phyloP scores from a whole-genome alignment of 2,888 invertebrate genomes.

The Nezara viridula region DNA sequence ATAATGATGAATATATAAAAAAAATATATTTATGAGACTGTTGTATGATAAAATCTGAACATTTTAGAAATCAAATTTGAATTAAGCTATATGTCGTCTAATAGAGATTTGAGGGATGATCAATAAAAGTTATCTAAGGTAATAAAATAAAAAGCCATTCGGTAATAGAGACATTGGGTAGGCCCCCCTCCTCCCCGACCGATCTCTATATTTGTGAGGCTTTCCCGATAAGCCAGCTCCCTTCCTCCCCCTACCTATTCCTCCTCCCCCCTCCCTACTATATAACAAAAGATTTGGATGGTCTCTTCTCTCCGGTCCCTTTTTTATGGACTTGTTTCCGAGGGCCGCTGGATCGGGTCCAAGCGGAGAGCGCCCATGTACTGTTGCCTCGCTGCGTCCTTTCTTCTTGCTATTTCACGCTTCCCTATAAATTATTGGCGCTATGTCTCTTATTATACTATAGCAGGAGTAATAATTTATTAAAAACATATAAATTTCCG shows the following conservation, averaged over 20 bases:
- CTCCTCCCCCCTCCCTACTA: not conserved
- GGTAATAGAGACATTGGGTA: not conserved
- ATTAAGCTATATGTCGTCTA: not conserved
- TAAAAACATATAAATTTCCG: too few relatives aligned
- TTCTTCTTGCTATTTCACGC: not conserved
- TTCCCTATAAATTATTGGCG: not conserved
- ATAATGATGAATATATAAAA: too few relatives aligned
- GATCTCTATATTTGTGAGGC: conserved; percentile 28
- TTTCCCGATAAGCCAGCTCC: not conserved
- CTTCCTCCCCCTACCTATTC: not conserved
- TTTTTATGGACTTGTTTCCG: conserved; percentile 40
- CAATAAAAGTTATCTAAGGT: conserved; percentile 19
- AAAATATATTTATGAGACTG: too few relatives aligned
- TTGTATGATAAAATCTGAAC: too few relatives aligned
- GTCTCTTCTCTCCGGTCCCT: not conserved
- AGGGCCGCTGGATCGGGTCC: not conserved
- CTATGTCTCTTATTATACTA: not conserved
- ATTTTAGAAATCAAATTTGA: not conserved
- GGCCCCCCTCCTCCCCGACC: not conserved
- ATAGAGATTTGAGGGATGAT: not conserved
- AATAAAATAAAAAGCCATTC: conserved; percentile 3
- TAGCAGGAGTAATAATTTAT: too few relatives aligned
- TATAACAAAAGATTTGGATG: conserved; percentile 38
- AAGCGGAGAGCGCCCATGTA: not conserved
- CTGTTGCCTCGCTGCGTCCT: not conserved